Conservation (phyloP, 1,140 invertebrate genomes). For the Lepidurus apus region DNA sequence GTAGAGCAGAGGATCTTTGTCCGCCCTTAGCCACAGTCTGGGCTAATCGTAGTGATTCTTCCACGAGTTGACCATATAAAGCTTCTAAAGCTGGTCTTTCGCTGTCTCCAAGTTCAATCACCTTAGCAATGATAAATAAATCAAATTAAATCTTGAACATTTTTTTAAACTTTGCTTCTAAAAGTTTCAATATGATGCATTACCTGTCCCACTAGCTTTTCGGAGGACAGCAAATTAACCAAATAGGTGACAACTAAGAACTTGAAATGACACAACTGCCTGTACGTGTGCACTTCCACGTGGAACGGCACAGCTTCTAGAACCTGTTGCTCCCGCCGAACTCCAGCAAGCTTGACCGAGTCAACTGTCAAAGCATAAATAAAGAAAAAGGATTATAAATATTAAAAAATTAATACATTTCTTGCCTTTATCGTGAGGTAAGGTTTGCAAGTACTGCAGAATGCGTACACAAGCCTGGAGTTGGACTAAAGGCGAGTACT, state of each 20-base stretch:
- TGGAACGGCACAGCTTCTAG: slow-evolving; percentile 50
- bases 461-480: slow-evolving; percentile 61
- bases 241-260: slow-evolving; percentile 67
- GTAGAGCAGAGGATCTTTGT: slow-evolving; percentile 45
- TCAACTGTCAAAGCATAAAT: not conserved
- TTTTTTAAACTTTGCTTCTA: not conserved
- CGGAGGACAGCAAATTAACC: slow-evolving; percentile 57
- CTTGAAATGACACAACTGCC: slow-evolving; percentile 75
- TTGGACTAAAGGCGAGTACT: slow-evolving; percentile 58
- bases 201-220: slow-evolving; percentile 60
- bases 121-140: slow-evolving; percentile 33
- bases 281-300: slow-evolving; percentile 56
- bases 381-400: not conserved
- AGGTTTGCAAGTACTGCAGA: slow-evolving; percentile 56
- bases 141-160: not conserved
- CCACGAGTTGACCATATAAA: slow-evolving; percentile 60
- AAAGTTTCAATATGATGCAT: slow-evolving; percentile 27
- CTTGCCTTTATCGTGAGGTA: slow-evolving; percentile 60
- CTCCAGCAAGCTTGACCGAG: no score
- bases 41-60: slow-evolving; percentile 61
- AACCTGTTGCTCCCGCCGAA: not conserved
- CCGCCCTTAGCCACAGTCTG: slow-evolving; percentile 55
- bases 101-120: slow-evolving; percentile 48
- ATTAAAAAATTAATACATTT: slow-evolving; percentile 19
- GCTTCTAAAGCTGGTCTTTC: slow-evolving; percentile 50